These are phyloP conservation scores for Sus scrofa DNA, from an alignment of 2,113 vertebrate species.

Conservation along the genomic window DNA sequence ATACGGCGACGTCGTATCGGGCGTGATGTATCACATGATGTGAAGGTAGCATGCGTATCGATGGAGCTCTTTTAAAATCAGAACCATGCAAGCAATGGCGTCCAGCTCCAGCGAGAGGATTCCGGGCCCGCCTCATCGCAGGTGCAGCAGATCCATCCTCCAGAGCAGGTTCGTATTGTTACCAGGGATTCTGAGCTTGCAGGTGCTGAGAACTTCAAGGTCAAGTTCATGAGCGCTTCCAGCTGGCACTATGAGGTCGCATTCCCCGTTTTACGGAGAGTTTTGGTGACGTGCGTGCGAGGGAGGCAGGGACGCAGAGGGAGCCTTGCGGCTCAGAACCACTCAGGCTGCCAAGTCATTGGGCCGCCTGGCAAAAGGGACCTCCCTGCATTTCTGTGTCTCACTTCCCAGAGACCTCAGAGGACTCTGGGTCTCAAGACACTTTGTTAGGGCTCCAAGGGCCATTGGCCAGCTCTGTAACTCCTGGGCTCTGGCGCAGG, in stretches of 20 bases:
- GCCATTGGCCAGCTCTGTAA: not conserved
- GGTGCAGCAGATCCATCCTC: constrained; percentile 57
- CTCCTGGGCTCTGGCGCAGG: not conserved
- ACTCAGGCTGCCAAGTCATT: not conserved
- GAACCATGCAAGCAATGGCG: not conserved
- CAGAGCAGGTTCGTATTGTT: constrained; percentile 10
- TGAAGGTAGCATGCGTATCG: no score
- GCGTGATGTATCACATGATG: not conserved
- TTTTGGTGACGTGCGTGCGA: not conserved
- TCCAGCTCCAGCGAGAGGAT: not conserved
- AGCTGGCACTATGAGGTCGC: not conserved
- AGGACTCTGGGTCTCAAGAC: not conserved
- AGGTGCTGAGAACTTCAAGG: constrained; percentile 10
- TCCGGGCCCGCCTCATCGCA: constrained; percentile 58
- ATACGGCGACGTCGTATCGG: no score
- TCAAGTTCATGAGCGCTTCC: constrained; percentile 18
- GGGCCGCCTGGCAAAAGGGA: not conserved
- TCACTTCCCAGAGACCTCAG: not conserved
- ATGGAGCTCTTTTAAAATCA: not conserved
- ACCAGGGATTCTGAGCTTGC: not conserved
- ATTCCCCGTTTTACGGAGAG: not conserved
- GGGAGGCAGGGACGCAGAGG: not conserved
- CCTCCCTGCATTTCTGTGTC: not conserved
- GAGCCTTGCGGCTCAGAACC: not conserved
- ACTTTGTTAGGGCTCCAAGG: not conserved